phyloP scores from a whole-genome alignment of 2,797 vertebrate species.

The Urophycis tenuis region DNA sequence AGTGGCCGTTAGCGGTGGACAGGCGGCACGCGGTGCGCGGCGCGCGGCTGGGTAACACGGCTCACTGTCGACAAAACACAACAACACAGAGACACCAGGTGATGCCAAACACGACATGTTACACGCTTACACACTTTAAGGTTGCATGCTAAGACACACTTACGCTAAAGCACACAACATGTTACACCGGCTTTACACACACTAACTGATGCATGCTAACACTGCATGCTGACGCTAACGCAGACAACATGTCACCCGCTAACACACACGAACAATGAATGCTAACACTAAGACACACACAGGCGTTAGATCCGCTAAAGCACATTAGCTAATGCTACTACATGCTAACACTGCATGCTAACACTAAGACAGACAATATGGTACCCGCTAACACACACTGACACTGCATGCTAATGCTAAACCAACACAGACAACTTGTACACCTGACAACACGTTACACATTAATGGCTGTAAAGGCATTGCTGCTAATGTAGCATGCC shows the following conservation, averaged over 20 bases:
- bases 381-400: background rate
- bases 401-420: background rate
- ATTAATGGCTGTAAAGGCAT: background rate
- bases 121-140: constrained; percentile 16
- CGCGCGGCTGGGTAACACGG: constrained; percentile 50
- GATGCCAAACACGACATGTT: constrained; percentile 47
- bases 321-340: background rate
- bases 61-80: constrained; percentile 70
- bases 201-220: background rate
- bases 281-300: background rate
- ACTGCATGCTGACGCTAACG: background rate
- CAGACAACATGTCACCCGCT: background rate
- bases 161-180: background rate
- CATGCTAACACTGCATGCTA: background rate
- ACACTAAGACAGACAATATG: background rate
- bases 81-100: constrained; percentile 45
- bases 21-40: constrained; percentile 47
- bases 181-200: no score
- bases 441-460: background rate
- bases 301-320: no score
- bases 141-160: background rate
- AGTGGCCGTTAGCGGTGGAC: constrained; percentile 51
- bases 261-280: background rate
- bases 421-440: background rate
- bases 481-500: background rate